These are phyloP conservation scores for Drosophila dunni DNA, from an alignment of 1,140 invertebrate species.

Conservation along the genomic window DNA sequence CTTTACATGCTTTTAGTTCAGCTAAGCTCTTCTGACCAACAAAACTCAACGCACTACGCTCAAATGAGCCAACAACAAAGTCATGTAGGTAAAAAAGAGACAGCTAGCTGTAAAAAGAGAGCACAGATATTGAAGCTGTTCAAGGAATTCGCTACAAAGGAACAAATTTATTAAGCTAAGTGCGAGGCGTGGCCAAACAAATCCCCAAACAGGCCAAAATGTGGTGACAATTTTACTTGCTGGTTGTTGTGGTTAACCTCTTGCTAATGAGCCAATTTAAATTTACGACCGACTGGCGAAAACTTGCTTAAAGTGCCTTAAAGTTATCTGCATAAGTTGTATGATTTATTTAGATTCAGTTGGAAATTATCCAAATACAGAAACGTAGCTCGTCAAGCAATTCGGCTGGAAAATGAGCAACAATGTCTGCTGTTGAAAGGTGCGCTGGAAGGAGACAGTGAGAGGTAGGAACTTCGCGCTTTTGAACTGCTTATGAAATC, in stretches of 20 bases:
- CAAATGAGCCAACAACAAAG: slow-evolving; percentile 58
- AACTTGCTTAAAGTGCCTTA: slow-evolving; percentile 13
- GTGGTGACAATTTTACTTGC: slow-evolving; percentile 36
- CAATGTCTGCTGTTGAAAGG: slow-evolving; percentile 68
- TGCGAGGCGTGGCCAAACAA: slow-evolving; percentile 12
- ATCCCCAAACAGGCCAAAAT: slow-evolving; percentile 6
- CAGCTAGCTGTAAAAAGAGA: not conserved
- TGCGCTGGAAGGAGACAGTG: slow-evolving; percentile 2
- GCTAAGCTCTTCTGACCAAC: slow-evolving; percentile 73
- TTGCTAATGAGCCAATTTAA: slow-evolving; percentile 82
- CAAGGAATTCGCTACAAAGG: slow-evolving; percentile 9
- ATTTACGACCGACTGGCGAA: slow-evolving; percentile 59
- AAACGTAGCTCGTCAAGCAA: slow-evolving; percentile 45
- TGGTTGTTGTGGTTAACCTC: slow-evolving; percentile 74
- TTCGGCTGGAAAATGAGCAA: slow-evolving; percentile 73
- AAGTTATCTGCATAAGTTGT: slow-evolving; percentile 12
- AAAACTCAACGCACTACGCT: slow-evolving; percentile 51
- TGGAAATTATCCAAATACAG: slow-evolving; percentile 28
- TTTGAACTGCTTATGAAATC: slow-evolving; percentile 63
- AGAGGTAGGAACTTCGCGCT: slow-evolving; percentile 7
- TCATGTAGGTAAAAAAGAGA: not conserved
- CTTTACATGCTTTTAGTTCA: slow-evolving; percentile 79
- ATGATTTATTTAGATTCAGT: slow-evolving; percentile 38
- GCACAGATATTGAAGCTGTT: not conserved
- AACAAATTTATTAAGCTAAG: slow-evolving; percentile 60